Evolutionary conservation across 2,888 invertebrate species (phyloP).

Genomic region (Orthonevra nobilis): DNA sequence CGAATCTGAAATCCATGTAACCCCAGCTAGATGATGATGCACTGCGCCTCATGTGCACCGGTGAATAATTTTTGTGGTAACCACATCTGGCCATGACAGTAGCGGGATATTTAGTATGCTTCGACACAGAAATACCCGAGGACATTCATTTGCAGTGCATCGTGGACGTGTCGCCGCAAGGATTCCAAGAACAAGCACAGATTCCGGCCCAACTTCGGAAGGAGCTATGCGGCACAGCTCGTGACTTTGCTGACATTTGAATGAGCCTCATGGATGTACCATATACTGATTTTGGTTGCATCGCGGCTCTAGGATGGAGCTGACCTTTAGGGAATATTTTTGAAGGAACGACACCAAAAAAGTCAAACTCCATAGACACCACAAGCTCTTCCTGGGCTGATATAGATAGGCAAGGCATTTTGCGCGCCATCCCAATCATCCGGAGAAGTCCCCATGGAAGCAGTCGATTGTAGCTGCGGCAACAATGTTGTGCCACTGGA

Average conservation of each 20-base stretch:
- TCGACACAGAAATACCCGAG: constrained; percentile 28
- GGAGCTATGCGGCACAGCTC: constrained; percentile 66
- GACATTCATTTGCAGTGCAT: constrained; percentile 21
- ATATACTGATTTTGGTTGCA: constrained; percentile 7
- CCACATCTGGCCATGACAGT: constrained; percentile 25
- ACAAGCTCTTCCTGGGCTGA: constrained; percentile 51
- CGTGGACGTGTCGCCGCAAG: constrained; percentile 25
- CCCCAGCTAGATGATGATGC: constrained; percentile 40
- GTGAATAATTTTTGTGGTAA: constrained; percentile 9
- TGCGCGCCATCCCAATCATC: constrained; percentile 31
- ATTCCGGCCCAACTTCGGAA: constrained; percentile 26
- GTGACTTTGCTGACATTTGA: constrained; percentile 72
- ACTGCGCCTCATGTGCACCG: no score
- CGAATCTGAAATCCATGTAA: constrained; percentile 21
- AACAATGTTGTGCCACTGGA: not conserved
- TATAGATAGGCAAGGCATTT: constrained; percentile 47
- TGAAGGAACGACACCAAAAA: constrained; percentile 50
- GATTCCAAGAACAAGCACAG: constrained; percentile 41
- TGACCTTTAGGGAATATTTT: constrained; percentile 66
- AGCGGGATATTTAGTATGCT: constrained; percentile 51
- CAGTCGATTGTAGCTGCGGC: not conserved
- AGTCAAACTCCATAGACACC: constrained; percentile 36
- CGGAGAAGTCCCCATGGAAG: not conserved
- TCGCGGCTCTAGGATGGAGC: constrained; percentile 44
- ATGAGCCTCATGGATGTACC: constrained; percentile 42